phyloP scores from a whole-genome alignment of 2,888 invertebrate genomes.

The Nomada flava region DNA sequence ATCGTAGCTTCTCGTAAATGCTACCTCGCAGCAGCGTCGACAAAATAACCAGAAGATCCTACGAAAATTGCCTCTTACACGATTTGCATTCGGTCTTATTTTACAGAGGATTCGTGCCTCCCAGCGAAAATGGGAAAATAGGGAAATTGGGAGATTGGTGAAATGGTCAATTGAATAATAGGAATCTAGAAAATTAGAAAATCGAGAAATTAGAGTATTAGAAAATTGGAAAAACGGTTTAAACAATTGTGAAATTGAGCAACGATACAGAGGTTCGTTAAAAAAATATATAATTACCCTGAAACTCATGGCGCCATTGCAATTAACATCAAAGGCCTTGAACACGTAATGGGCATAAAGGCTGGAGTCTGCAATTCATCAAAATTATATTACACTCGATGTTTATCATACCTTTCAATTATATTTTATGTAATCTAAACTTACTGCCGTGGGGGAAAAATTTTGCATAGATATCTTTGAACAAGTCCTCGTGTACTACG shows the following conservation, averaged over 20 bases:
- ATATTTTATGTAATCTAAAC: constrained; percentile 84
- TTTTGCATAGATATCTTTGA: constrained; percentile 99
- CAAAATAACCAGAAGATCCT: constrained; percentile 97
- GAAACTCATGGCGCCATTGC: constrained; percentile 98
- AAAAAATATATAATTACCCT: constrained; percentile 90
- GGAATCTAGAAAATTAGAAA: background rate
- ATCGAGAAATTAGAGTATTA: background rate
- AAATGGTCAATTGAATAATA: background rate
- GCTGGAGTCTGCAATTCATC: constrained; percentile 91
- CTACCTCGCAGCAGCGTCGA: constrained; percentile 97
- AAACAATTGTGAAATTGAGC: background rate
- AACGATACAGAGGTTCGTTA: too few species aligned
- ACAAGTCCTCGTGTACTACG: constrained; percentile 98
- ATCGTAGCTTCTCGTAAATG: constrained; percentile 96
- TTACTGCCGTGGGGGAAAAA: constrained; percentile 99
- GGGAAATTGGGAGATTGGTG: background rate
- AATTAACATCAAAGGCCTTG: constrained; percentile 99
- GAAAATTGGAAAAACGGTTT: too few species aligned
- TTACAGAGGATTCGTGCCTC: background rate
- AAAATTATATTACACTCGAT: constrained; percentile 33
- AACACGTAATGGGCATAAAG: constrained; percentile 99
- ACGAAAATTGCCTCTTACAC: constrained; percentile 68
- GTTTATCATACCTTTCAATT: background rate
- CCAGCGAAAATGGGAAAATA: background rate
- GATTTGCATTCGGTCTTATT: background rate